Conservation (phyloP, 2,113 vertebrate species). For the Barnardius zonarius region DNA sequence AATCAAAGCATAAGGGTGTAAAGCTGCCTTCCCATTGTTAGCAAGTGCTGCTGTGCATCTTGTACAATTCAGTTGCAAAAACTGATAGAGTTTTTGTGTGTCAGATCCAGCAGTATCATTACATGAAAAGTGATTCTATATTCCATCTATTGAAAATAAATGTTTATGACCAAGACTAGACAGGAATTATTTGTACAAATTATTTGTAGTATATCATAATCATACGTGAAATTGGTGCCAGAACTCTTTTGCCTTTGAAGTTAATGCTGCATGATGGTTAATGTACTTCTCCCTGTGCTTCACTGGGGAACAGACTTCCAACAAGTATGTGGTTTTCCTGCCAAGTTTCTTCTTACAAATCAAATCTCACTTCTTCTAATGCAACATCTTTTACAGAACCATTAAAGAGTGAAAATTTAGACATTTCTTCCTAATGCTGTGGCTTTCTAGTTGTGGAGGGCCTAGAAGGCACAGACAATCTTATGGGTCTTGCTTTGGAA, state of each 20-base stretch:
- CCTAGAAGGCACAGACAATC: background rate
- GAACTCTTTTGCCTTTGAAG: background rate
- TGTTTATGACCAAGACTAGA: background rate
- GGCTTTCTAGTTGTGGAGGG: background rate
- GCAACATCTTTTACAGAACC: background rate
- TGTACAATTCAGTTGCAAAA: background rate
- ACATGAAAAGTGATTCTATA: background rate
- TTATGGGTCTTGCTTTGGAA: background rate
- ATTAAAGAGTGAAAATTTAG: background rate
- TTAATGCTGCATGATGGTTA: background rate
- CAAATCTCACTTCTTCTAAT: background rate
- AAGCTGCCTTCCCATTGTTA: constrained; percentile 4
- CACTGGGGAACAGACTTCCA: background rate
- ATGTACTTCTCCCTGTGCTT: background rate
- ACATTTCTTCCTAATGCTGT: background rate
- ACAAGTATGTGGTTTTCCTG: background rate
- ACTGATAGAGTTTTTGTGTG: background rate
- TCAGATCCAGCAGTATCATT: background rate
- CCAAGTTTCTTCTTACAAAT: background rate
- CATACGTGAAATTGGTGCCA: background rate
- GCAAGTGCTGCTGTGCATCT: background rate
- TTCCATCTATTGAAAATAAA: background rate
- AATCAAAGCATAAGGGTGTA: background rate
- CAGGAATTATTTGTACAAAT: background rate
- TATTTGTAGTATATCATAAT: background rate